phyloP scores from a whole-genome alignment of 2,797 vertebrate species.

The Morus bassanus region DNA sequence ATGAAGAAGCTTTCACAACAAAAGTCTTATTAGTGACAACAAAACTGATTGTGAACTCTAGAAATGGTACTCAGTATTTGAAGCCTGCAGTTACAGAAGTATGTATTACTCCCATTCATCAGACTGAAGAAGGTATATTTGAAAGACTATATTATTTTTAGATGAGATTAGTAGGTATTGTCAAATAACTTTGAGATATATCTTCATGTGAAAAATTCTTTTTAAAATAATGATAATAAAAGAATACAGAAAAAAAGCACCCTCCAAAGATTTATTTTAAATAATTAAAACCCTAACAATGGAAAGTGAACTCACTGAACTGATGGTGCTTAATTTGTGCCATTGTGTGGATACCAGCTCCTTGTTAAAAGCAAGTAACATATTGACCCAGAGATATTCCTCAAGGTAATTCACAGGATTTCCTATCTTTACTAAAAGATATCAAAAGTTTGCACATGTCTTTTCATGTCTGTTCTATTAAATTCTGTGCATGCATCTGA shows the following conservation, averaged over 20 bases:
- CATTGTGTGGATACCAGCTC: neutral
- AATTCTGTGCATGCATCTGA: neutral
- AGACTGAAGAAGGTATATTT: neutral
- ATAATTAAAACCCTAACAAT: neutral
- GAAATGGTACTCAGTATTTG: neutral
- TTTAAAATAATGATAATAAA: neutral
- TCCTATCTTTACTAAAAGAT: neutral
- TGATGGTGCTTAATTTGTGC: neutral
- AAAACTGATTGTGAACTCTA: neutral
- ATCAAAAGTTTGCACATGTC: neutral
- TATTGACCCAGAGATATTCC: neutral
- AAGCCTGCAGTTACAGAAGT: neutral
- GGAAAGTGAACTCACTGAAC: neutral
- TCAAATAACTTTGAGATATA: neutral
- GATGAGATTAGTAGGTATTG: neutral
- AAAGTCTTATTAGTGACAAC: neutral
- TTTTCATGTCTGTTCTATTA: neutral
- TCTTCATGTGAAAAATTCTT: neutral
- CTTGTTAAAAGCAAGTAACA: neutral
- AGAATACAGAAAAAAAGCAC: neutral
- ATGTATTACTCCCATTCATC: neutral
- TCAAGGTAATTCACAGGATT: neutral
- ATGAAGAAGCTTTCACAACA: neutral
- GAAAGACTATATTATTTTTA: neutral
- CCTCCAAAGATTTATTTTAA: neutral